phyloP scores from a whole-genome alignment of 1,140 invertebrate genomes.

The Schlechtendalia chinensis region DNA sequence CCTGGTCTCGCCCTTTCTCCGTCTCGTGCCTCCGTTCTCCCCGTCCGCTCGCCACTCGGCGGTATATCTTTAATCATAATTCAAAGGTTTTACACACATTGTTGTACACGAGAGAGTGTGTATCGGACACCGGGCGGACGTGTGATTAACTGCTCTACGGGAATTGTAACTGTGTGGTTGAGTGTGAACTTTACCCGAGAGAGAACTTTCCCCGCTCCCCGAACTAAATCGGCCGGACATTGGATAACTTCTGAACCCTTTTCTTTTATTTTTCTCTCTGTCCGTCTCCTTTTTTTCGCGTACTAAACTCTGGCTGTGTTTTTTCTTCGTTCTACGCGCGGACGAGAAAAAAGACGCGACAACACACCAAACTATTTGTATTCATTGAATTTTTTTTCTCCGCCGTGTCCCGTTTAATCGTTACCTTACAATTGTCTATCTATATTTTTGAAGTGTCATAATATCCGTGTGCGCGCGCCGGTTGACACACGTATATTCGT shows the following conservation, averaged over 20 bases:
- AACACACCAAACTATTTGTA: not conserved
- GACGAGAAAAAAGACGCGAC: not conserved
- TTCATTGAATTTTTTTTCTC: not conserved
- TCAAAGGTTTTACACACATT: slow-evolving; percentile 48
- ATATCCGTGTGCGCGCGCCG: not conserved
- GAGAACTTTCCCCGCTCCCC: slow-evolving; percentile 15
- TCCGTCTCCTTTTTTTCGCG: not conserved
- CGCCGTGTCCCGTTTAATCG: not conserved
- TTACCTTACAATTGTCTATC: not conserved
- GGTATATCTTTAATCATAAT: slow-evolving; percentile 49
- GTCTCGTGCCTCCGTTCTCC: not conserved
- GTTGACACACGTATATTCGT: not conserved
- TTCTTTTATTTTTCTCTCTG: slow-evolving; percentile 2
- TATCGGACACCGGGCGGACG: slow-evolving; percentile 39
- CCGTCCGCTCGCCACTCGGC: slow-evolving; percentile 30
- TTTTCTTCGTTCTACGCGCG: not conserved
- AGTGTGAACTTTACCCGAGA: slow-evolving; percentile 34
- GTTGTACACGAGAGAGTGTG: slow-evolving; percentile 15
- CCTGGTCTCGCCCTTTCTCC: not conserved
- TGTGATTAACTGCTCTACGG: slow-evolving; percentile 44
- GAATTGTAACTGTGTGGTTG: slow-evolving; percentile 47
- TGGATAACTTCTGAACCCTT: slow-evolving; percentile 39
- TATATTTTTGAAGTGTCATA: not conserved
- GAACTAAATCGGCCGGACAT: slow-evolving; percentile 41
- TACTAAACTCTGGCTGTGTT: slow-evolving; percentile 18